These are phyloP conservation scores for Pterocles burchelli DNA, from an alignment of 2,113 vertebrate species.

Conservation along the genomic window DNA sequence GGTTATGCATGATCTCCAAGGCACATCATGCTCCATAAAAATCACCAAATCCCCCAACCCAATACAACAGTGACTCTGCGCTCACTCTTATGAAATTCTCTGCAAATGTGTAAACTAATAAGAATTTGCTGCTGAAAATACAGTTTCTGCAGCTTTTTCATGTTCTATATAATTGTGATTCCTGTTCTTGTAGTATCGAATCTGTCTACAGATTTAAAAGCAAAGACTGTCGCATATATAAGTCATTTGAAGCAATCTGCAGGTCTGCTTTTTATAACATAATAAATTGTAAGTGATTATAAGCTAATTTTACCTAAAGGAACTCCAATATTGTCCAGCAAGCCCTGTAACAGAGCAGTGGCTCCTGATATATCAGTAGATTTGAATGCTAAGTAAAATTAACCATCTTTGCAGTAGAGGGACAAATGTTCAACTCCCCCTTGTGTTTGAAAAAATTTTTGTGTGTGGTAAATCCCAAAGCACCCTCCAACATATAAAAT, in stretches of 20 bases:
- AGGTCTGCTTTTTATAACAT: neutral
- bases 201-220: neutral
- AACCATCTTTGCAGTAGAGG: neutral
- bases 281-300: neutral
- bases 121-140: neutral
- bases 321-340: neutral
- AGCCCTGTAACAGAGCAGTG: neutral
- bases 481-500: neutral
- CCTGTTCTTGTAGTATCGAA: neutral
- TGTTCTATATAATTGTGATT: neutral
- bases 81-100: neutral
- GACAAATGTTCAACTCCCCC: neutral
- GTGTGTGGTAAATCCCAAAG: neutral
- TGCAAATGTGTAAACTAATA: neutral
- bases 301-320: neutral
- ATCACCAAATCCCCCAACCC: neutral
- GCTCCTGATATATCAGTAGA: neutral
- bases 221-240: neutral
- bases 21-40: neutral
- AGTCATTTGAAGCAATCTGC: neutral
- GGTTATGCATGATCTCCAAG: neutral
- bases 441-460: neutral
- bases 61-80: rapidly evolving
- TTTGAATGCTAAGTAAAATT: neutral
- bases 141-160: neutral